Percentiles rank a stretch among this genome's conserved stretches.
Evolutionary conservation across 1,140 invertebrate species (phyloP).

Genomic region (Apolygus lucorum): DNA sequence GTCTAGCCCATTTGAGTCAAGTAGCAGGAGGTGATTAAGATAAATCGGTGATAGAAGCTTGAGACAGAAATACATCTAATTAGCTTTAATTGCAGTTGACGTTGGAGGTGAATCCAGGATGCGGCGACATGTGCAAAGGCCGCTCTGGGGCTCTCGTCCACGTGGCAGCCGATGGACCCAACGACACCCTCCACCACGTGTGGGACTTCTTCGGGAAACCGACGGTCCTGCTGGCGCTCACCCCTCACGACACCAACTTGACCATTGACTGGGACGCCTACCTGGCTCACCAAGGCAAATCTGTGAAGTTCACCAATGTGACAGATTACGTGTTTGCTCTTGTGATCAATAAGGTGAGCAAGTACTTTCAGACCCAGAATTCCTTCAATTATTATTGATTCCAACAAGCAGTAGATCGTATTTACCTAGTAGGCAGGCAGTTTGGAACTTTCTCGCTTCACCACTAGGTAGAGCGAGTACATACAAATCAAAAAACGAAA

Average conservation of each 20-base stretch:
- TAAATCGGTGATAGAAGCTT: too few relatives aligned
- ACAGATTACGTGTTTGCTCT: slow-evolving; percentile 46
- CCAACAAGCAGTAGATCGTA: too few relatives aligned
- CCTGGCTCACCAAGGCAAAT: slow-evolving; percentile 34
- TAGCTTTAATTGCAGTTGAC: slow-evolving; percentile 39
- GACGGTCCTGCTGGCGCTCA: slow-evolving; percentile 44
- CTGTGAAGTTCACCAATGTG: slow-evolving; percentile 41
- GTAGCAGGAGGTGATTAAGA: too few relatives aligned
- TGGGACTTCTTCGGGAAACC: slow-evolving; percentile 51
- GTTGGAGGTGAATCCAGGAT: slow-evolving; percentile 38
- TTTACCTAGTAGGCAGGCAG: too few relatives aligned
- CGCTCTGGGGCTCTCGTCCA: slow-evolving; percentile 42
- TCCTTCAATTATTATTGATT: slow-evolving; percentile 18
- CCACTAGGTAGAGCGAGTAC: too few relatives aligned
- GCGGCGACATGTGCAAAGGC: slow-evolving; percentile 33
- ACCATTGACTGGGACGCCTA: slow-evolving; percentile 42
- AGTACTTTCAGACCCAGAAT: slow-evolving; percentile 29
- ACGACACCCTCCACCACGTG: slow-evolving; percentile 49
- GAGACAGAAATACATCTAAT: too few relatives aligned
- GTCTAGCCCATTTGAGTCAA: too few relatives aligned
- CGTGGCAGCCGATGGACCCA: slow-evolving; percentile 42
- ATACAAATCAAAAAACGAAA: too few relatives aligned
- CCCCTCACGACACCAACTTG: slow-evolving; percentile 40
- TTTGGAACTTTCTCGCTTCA: too few relatives aligned
- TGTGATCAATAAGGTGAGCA: slow-evolving; percentile 49